Evolutionary conservation across 64 coral and sea anemone species (phyloP), one percentile per base, ranked within the genome.

Genomic region (Anthopleura sola): DNA sequence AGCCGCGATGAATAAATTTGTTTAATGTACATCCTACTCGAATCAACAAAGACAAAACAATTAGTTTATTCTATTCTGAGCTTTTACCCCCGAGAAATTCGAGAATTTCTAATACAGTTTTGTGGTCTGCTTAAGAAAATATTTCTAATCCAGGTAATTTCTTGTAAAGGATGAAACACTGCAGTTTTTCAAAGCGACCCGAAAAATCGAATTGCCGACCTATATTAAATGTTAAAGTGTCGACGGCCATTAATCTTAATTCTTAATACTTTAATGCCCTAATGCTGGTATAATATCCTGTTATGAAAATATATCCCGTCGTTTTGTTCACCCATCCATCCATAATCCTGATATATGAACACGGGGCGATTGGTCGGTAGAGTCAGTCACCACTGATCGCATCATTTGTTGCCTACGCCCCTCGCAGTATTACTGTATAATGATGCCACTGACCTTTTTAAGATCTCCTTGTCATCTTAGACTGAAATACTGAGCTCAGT

Each of bases 271-370:
- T 71, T 71, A 71, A 71, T 36, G 11, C 66, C 31, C 29, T 71
- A 71, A 71, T 71, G 66, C 58, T 34, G 66, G 31, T 71, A 71
- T 71, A 34, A 71, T 71, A 71, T 26, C 60, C 60, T 66, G 60
- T 66, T 26, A 66, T 66, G 23, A 66, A 66, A 66, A 66, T 66
- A 66, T 66, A 66, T 71, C 29, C 31, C n/a, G 31, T 14, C 66
- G 66, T 71, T 71, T 71, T 71, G 66, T 71, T 71, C n/a, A n/a
- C n/a, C n/a, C n/a, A 29, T 14, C 1, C 66, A 71, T 62, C 8
- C 16, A 15, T 36, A 71, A 71, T 71, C 66, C 34, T 28, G 19
- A 9, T 23, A 62, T 62, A 24, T 6, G 11, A 48, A 48, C 11
- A 11, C 46, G 4, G 2, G 7, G 20, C n/a, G n/a, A n/a, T n/a